phyloP scores from a whole-genome alignment of 2,113 vertebrate genomes.

The Paralichthys olivaceus region DNA sequence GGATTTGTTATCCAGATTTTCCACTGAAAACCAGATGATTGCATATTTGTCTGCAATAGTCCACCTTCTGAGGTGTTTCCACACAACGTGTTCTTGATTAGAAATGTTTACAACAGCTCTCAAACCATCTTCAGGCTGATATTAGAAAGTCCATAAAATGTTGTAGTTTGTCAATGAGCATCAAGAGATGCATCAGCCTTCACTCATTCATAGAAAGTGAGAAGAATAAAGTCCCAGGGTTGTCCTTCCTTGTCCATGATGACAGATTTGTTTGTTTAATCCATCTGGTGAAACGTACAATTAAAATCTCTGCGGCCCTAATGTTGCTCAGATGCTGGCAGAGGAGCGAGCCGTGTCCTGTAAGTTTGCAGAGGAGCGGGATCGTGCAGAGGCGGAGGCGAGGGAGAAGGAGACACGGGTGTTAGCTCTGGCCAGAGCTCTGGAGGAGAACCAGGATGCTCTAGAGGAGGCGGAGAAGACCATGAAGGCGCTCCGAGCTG shows the following conservation, averaged over 20 bases:
- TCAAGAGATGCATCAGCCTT: no score
- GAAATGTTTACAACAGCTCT: no score
- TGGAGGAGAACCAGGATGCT: conserved; percentile 88
- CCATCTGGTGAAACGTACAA: neutral
- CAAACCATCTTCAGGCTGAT: no score
- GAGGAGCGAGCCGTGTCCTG: conserved; percentile 92
- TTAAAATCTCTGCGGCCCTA: neutral
- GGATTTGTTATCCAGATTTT: no score
- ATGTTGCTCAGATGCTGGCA: conserved; percentile 85
- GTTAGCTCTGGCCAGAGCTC: conserved; percentile 86
- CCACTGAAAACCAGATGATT: no score
- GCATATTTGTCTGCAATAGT: no score
- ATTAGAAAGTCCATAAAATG: no score
- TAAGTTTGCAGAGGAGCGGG: conserved; percentile 91
- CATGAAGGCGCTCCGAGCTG: conserved; percentile 87
- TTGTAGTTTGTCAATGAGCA: no score
- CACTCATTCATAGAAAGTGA: neutral
- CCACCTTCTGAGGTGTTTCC: no score
- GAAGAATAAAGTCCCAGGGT: neutral
- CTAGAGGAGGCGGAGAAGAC: conserved; percentile 91
- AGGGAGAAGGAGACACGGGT: conserved; percentile 93
- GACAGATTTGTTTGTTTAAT: neutral
- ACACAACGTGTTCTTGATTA: no score
- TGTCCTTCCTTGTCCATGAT: neutral
- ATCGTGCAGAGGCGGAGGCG: conserved; percentile 90